Conservation (phyloP, 2,797 vertebrate species). For the Xenops minutus region DNA sequence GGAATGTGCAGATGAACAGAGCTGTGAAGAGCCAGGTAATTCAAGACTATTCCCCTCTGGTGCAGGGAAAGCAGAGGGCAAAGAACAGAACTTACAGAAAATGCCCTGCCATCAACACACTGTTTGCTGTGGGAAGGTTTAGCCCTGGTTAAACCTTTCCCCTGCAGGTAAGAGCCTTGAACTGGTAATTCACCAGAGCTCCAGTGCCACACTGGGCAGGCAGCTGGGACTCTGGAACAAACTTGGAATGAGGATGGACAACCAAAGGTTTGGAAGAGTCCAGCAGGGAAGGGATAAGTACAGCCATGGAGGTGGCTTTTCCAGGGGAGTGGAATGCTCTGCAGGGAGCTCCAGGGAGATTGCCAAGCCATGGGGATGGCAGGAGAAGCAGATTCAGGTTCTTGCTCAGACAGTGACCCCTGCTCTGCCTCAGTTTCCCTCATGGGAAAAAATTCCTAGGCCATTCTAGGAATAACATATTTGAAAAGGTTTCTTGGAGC, state of each 20-base stretch:
- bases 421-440: background rate
- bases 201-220: background rate
- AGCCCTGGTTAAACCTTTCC: background rate
- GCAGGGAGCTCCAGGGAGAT: background rate
- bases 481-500: background rate
- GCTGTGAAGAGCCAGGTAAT: background rate
- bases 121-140: background rate
- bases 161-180: background rate
- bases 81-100: background rate
- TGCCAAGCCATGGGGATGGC: rapidly evolving
- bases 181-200: background rate
- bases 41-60: background rate
- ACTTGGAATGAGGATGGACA: background rate
- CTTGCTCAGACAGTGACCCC: background rate
- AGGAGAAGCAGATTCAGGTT: background rate
- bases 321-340: background rate
- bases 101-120: background rate
- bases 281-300: background rate
- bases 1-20: background rate
- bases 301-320: background rate
- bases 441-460: background rate
- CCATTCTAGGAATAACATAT: background rate
- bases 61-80: background rate
- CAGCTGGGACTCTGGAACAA: background rate
- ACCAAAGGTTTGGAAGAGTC: background rate